Conservation (phyloP, 2,888 invertebrate species). For the Lasioglossum morio region DNA sequence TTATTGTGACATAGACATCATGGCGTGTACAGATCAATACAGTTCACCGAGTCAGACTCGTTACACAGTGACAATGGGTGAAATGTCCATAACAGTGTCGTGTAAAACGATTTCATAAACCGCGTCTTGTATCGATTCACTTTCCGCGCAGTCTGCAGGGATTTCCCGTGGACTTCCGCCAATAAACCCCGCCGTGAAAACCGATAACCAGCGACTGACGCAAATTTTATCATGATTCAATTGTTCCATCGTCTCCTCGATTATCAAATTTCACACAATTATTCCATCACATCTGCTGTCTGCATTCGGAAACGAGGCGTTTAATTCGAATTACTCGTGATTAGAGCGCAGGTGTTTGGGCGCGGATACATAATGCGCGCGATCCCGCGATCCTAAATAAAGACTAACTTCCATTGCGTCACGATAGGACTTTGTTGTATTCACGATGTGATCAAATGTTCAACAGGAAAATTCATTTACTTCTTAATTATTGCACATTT, state of each 20-base stretch:
- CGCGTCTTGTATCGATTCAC: conserved; percentile 47
- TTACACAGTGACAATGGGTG: background rate
- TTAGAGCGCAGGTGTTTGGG: background rate
- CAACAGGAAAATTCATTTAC: background rate
- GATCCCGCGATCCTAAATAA: background rate
- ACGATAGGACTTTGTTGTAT: background rate
- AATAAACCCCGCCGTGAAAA: conserved; percentile 30
- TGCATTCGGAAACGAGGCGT: background rate
- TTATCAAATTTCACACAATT: conserved; percentile 1
- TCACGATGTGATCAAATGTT: background rate
- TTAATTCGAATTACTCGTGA: background rate
- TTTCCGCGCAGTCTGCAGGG: conserved; percentile 28
- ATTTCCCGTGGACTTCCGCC: conserved; percentile 44
- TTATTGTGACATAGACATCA: background rate
- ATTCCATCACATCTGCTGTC: conserved; percentile 3
- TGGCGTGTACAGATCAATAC: background rate
- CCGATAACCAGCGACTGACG: conserved; percentile 37
- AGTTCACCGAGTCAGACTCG: background rate
- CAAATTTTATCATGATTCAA: conserved; percentile 28
- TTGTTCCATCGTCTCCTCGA: conserved; percentile 1
- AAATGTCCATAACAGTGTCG: background rate
- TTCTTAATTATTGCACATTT: too few relatives aligned
- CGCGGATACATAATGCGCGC: background rate
- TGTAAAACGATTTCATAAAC: conserved; percentile 32
- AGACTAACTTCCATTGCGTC: background rate